Conservation (phyloP, 2,888 invertebrate species). For the Eudasyphora cyanicolor region DNA sequence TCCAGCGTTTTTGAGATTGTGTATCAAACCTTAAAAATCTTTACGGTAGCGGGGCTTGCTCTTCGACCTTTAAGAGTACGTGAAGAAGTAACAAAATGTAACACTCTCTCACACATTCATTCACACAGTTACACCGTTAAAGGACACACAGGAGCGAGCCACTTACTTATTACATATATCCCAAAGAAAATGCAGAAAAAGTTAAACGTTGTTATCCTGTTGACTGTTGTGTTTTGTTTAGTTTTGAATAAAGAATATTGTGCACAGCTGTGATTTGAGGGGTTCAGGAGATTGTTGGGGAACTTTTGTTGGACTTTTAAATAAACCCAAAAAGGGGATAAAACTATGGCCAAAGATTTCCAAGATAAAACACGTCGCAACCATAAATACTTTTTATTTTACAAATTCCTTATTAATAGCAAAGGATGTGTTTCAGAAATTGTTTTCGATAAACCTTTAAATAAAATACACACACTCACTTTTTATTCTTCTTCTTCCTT, state of each 20-base stretch:
- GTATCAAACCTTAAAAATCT: slow-evolving; percentile 21
- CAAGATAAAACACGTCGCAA: slow-evolving; percentile 27
- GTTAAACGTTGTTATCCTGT: slow-evolving; percentile 63
- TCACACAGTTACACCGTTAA: background rate
- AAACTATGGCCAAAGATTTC: slow-evolving; percentile 14
- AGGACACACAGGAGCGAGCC: background rate
- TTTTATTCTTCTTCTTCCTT: slow-evolving; percentile 27
- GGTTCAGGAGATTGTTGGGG: background rate
- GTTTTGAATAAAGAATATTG: too few species aligned
- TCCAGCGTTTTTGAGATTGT: too few species aligned
- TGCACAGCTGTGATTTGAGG: background rate
- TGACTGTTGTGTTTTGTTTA: slow-evolving; percentile 47
- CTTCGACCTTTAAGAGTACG: background rate
- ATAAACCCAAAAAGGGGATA: background rate
- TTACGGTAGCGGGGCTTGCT: background rate
- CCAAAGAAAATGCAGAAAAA: slow-evolving; percentile 24
- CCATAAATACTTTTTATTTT: background rate
- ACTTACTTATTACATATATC: too few species aligned
- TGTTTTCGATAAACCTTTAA: too few species aligned
- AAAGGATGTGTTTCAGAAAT: background rate
- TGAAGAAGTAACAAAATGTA: background rate
- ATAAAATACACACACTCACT: background rate
- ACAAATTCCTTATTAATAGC: background rate
- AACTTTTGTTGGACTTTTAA: slow-evolving; percentile 3
- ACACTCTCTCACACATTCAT: background rate